Evolutionary conservation across 2,113 vertebrate species (phyloP).

Genomic region (Otus sunia): DNA sequence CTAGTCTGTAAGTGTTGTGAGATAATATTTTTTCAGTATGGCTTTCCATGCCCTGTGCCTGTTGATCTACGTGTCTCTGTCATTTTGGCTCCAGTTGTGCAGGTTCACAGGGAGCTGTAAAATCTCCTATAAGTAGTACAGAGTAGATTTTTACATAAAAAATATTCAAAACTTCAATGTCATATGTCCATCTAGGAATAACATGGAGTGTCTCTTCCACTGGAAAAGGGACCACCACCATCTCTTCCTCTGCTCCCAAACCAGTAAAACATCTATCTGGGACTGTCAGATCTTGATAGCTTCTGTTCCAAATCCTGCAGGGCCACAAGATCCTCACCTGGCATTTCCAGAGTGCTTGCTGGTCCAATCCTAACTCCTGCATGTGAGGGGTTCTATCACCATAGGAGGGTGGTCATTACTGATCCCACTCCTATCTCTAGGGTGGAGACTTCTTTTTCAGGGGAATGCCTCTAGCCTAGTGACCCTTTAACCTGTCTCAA

Average conservation of each 20-base stretch:
- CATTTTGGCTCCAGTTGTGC: not conserved
- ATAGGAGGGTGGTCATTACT: not conserved
- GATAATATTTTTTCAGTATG: not conserved
- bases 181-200: not conserved
- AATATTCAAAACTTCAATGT: not conserved
- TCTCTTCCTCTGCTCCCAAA: not conserved
- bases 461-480: not conserved
- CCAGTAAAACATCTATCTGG: not conserved
- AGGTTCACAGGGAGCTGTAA: not conserved
- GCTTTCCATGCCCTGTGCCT: not conserved
- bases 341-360: not conserved
- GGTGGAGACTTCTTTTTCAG: not conserved
- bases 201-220: not conserved
- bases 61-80: not conserved
- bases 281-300: not conserved
- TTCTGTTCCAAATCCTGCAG: not conserved
- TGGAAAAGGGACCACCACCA: not conserved
- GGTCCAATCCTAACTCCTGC: not conserved
- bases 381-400: not conserved
- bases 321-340: not conserved
- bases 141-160: not conserved
- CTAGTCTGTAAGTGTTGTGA: not conserved
- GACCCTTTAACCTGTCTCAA: not conserved
- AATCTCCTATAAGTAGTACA: not conserved
- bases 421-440: not conserved